Evolutionary conservation across 2,888 invertebrate species (phyloP).

Genomic region (Aelia acuminata): DNA sequence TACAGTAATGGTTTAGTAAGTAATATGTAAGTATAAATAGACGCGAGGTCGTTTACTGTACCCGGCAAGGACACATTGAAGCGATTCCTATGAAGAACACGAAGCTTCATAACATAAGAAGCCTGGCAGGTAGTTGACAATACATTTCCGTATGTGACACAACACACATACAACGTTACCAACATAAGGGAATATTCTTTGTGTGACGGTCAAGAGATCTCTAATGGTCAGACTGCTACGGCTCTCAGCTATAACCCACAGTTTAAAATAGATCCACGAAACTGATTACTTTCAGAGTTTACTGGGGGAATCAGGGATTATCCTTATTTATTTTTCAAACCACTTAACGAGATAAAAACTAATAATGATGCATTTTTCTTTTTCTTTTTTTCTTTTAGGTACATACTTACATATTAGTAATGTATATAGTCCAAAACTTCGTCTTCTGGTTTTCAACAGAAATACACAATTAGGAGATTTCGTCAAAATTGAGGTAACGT

Average conservation of each 20-base stretch:
- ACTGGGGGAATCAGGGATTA: neutral
- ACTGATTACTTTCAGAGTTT: neutral
- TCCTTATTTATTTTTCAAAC: neutral
- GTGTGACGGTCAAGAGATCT: neutral
- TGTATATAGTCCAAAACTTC: no score
- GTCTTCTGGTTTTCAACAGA: no score
- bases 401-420: no score
- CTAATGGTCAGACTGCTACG: neutral
- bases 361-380: no score
- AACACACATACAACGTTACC: neutral
- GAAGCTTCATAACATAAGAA: conserved; percentile 18
- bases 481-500: no score
- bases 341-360: neutral
- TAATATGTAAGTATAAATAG: neutral
- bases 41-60: neutral
- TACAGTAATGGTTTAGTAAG: neutral
- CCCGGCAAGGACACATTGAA: neutral
- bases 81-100: conserved; percentile 47
- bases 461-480: no score
- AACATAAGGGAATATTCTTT: neutral
- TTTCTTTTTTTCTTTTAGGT: no score
- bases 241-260: neutral
- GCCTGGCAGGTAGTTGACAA: neutral
- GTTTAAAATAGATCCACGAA: conserved; percentile 3
- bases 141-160: conserved; percentile 32